Conservation (phyloP, 35 echinoderm and acorn worm genomes). For the Strongylocentrotus purpuratus region DNA sequence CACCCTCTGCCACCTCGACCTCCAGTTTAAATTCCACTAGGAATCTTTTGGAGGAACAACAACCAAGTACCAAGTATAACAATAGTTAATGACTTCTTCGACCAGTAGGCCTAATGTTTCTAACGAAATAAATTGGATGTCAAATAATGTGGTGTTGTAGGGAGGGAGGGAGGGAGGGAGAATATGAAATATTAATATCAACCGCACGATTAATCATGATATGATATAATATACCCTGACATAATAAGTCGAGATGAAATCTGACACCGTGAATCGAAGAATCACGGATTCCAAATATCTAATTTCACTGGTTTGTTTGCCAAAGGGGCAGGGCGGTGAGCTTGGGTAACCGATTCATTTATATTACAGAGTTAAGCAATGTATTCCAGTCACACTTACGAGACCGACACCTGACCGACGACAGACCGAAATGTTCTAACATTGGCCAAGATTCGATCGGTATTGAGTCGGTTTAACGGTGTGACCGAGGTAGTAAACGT, state of each 20-base stretch:
- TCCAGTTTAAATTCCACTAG: too few species aligned
- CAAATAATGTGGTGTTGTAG: neutral
- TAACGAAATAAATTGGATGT: neutral
- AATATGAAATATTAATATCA: neutral
- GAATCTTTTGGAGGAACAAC: too few species aligned
- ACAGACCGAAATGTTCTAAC: too few species aligned
- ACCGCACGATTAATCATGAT: neutral
- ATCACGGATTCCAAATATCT: neutral
- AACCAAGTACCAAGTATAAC: too few species aligned
- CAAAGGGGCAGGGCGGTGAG: neutral
- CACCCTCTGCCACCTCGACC: too few species aligned
- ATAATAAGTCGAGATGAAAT: neutral
- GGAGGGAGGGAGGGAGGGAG: neutral
- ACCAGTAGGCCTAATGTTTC: neutral
- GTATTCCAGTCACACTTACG: too few species aligned
- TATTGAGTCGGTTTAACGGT: too few species aligned
- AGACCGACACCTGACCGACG: too few species aligned
- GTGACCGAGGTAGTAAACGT: too few species aligned
- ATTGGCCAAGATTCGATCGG: too few species aligned
- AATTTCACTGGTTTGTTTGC: neutral
- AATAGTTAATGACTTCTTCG: too few species aligned
- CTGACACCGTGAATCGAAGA: neutral
- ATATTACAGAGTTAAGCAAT: too few species aligned
- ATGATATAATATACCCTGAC: neutral
- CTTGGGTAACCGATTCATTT: neutral